These are phyloP conservation scores for Drosophila cracens DNA, from an alignment of 2,888 invertebrate genomes.

Conservation along the genomic window DNA sequence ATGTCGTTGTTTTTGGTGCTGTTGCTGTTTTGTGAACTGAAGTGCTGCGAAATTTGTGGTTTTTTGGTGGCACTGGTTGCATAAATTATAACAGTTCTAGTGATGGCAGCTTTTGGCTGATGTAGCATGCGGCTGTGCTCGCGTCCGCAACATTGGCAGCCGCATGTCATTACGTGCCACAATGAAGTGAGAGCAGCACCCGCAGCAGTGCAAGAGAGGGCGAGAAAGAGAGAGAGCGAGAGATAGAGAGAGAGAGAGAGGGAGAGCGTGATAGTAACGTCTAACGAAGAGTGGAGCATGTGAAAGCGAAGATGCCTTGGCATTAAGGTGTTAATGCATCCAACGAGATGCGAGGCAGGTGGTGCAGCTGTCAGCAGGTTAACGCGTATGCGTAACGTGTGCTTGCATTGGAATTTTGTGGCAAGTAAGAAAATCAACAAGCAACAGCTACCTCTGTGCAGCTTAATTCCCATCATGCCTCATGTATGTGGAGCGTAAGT, in stretches of 20 bases:
- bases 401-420: conserved; percentile 48
- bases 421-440: conserved; percentile 28
- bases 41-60: conserved; percentile 64
- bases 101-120: conserved; percentile 24
- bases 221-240: background rate
- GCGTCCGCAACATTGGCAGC: conserved; percentile 69
- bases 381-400: conserved; percentile 45
- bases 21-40: conserved; percentile 33
- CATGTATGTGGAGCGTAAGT: conserved; percentile 14
- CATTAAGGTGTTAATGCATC: conserved; percentile 67
- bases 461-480: conserved; percentile 32
- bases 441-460: conserved; percentile 6
- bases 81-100: conserved; percentile 46
- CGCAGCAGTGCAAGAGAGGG: background rate
- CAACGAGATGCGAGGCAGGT: conserved; percentile 1
- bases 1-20: conserved; percentile 1
- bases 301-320: conserved; percentile 45
- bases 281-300: conserved; percentile 32
- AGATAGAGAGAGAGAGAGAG: background rate
- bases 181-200: conserved; percentile 36
- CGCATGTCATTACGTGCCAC: conserved; percentile 76
- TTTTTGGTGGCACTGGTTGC: conserved; percentile 50
- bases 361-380: conserved; percentile 51
- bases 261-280: background rate
- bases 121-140: conserved; percentile 25